Percentiles rank a stretch among this genome's conserved stretches.
phyloP scores from a whole-genome alignment of 2,113 vertebrate species.

The Tonatia bakeri region DNA sequence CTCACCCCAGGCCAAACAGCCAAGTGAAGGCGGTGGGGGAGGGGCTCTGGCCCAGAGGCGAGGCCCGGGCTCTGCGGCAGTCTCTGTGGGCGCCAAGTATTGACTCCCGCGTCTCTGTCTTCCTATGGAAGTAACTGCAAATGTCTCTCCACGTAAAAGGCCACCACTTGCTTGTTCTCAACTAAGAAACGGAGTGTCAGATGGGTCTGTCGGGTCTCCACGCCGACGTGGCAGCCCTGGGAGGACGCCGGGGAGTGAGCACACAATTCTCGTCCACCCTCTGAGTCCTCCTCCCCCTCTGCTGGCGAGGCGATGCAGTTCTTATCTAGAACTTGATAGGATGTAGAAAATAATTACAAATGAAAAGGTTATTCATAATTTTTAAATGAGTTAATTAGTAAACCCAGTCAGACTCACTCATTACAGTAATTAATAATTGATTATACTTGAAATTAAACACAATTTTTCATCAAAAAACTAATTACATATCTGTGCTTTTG shows the following conservation, averaged over 20 bases:
- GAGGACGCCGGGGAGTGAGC: neutral
- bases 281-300: conserved; percentile 17
- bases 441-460: conserved; percentile 98
- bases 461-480: conserved; percentile 98
- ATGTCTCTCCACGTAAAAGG: neutral
- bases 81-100: neutral
- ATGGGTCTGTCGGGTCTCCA: neutral
- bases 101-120: neutral
- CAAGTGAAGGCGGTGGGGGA: neutral
- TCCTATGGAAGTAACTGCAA: neutral
- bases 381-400: conserved; percentile 99
- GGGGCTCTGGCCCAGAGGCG: neutral
- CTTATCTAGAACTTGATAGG: conserved; percentile 80
- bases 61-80: neutral
- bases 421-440: conserved; percentile 98
- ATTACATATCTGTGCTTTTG: conserved; percentile 91
- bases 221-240: neutral
- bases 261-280: neutral
- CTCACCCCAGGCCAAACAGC: neutral
- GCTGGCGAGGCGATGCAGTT: conserved; percentile 70
- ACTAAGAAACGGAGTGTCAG: neutral
- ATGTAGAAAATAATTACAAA: conserved; percentile 86
- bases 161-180: neutral
- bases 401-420: conserved; percentile 90
- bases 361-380: conserved; percentile 95